Evolutionary conservation across 2,888 invertebrate species (phyloP), one percentile per base, ranked within the genome.

Genomic region (Drosophila gaucha): DNA sequence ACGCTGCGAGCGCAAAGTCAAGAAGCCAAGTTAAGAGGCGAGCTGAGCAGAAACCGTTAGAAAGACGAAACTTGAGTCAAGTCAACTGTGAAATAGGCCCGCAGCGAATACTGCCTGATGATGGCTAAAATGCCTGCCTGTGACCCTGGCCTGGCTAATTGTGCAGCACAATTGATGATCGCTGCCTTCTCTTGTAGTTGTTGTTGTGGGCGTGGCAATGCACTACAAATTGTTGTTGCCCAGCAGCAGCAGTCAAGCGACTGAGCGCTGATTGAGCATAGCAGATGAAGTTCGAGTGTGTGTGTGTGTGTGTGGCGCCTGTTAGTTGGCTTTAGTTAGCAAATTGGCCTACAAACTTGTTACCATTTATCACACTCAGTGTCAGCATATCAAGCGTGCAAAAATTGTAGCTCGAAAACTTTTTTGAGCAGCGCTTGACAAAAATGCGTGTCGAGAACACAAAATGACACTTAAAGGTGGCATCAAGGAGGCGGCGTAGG

Each of bases 271-370:
- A 75, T 75, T 73, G 64, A 64, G 76, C 75, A 59, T 50, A 49
- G 16, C 35, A 30, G 18, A 38, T 46, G 39, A 36, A 31, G 18
- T 46, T 36, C 33, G 46, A 50, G 55, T 41, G 51, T 52, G 41
- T 59, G 55, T 52, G 41, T 35, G 26, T 59, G 57, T 73, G 70
- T 62, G 74, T 60, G 80, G 62, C 66, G 74, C 54, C 76, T 67
- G 54, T 67, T 74, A 71, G 76, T 76, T 67, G 50, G 69, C 58
- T 80, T 80, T 85, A 78, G 86, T 80, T 74, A 71, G 88, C 77
- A 88, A 88, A 83, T 82, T 82, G 88, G 88, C 88, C 82, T 83
- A 88, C 84, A 86, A 82, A 86, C 82, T 83, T 84, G 87, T 84
- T 78, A 75, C 83, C 88, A 86, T 86, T 88, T 86, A 86, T 86